Percentiles rank a stretch among this genome's conserved stretches.
Evolutionary conservation across 2,113 vertebrate genomes (phyloP).

Genomic region (Eira barbara): DNA sequence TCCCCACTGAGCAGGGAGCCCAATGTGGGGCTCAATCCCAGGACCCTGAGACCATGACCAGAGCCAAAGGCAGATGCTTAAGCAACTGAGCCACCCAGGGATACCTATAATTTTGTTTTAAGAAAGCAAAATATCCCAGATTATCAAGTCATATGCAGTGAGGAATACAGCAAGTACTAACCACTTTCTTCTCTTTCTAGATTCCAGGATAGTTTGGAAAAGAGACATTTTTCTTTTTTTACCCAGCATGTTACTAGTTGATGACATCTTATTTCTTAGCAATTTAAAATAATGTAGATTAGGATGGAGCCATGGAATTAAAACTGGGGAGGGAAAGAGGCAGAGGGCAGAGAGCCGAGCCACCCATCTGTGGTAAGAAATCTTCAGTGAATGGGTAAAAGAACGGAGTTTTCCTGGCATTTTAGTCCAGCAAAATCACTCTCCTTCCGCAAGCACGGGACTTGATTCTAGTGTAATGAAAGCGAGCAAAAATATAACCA

Average conservation of each 20-base stretch:
- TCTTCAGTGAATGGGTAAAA: not conserved
- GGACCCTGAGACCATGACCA: not conserved
- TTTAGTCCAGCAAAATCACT: not conserved
- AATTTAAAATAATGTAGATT: not conserved
- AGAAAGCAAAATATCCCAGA: not conserved
- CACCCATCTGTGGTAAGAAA: not conserved
- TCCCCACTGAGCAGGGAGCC: not conserved
- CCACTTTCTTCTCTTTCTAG: not conserved
- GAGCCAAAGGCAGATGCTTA: not conserved
- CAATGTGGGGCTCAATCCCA: not conserved
- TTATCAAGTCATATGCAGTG: not conserved
- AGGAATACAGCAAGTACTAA: not conserved
- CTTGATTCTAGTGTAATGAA: not conserved
- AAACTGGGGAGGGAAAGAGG: not conserved
- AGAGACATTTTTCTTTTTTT: not conserved
- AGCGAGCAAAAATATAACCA: not conserved
- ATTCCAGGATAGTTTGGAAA: not conserved
- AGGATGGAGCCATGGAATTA: not conserved
- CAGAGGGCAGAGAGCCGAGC: not conserved
- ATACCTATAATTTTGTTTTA: not conserved
- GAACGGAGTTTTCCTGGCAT: not conserved
- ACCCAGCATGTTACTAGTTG: not conserved
- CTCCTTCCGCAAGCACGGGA: not conserved
- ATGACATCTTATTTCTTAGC: conserved; percentile 7
- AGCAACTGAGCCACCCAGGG: not conserved